Evolutionary conservation across 2,888 invertebrate species (phyloP).

Genomic region (Lycocerus yunnanus): DNA sequence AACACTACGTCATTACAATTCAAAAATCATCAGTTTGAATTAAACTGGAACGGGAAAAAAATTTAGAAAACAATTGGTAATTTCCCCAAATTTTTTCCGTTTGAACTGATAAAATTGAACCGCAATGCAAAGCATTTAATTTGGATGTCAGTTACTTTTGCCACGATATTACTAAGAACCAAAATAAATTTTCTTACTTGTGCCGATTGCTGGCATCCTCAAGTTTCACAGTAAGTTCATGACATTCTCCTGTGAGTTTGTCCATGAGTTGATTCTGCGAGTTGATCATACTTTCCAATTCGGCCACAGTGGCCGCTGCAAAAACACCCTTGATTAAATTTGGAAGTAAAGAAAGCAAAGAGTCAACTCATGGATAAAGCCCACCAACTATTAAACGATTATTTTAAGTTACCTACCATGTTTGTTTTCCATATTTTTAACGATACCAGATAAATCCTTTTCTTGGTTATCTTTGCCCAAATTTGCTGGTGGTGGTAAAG

Average conservation of each 20-base stretch:
- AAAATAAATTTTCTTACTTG: slow-evolving; percentile 68
- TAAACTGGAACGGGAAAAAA: background rate
- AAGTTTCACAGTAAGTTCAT: slow-evolving; percentile 85
- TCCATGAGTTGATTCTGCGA: slow-evolving; percentile 93
- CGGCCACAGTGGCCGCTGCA: slow-evolving; percentile 87
- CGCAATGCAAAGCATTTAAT: background rate
- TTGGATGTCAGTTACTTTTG: background rate
- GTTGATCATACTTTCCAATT: slow-evolving; percentile 87
- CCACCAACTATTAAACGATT: background rate
- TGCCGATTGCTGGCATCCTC: slow-evolving; percentile 86
- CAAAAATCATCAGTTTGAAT: background rate
- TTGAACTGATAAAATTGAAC: background rate
- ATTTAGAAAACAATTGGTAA: too few relatives aligned
- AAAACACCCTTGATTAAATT: slow-evolving; percentile 45
- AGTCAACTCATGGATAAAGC: slow-evolving; percentile 53
- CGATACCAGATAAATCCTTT: slow-evolving; percentile 73
- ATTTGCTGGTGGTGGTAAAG: slow-evolving; percentile 46
- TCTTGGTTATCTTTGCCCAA: slow-evolving; percentile 53
- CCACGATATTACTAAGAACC: slow-evolving; percentile 2
- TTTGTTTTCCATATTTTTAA: slow-evolving; percentile 80
- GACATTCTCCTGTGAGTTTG: slow-evolving; percentile 88
- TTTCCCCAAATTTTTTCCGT: background rate
- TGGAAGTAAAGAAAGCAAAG: slow-evolving; percentile 15
- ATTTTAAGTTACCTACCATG: slow-evolving; percentile 68
- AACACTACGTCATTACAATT: background rate